Base-by-base conservation (phyloP, 2,797 vertebrate species). In the Petrocephalus sullivani region DNA sequence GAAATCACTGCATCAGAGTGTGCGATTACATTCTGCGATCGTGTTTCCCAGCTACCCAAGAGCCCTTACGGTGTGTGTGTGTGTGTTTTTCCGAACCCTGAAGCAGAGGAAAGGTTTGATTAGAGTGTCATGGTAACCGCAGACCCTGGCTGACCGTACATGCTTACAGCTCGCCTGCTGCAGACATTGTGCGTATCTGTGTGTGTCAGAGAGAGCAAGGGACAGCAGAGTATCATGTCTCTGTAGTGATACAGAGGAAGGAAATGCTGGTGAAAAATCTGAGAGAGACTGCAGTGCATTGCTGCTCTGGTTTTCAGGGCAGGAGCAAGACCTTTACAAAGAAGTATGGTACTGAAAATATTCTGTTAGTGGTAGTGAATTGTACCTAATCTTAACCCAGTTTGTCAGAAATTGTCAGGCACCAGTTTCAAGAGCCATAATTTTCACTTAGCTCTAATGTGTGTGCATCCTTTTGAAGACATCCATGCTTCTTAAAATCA, bases 51-150 rank as follows among this genome's bases (percentile, higher is more conserved):
- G 87, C 37, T 82, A 61, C 87, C 56, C 57, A 54, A 0, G 57
- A 87, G 78, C 87, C 75, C 57, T 41, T 61, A 19, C 28, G 1
- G 12, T 56, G 54, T n/a, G 37, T 60, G 21, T 81, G n/a, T 49
- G 58, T 28, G 23, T 60, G 16, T 86, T 88, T 88, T 84, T 84
- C 56, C 78, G 19, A 60, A 10, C 54, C 19, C 21, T 19, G 57
- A 84, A 51, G 56, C 33, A 88, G 46, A 49, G 41, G 56, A 61
- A 71, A 53, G 8, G 75, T 78, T 16, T 56, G n/a, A 28, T 61
- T 58, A 61, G 54, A 41, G 57, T 84, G 87, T 84, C 78, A 88
- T 88, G 78, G 87, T 60, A 84, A 88, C 87, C n/a, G 10, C 41
- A 28, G 71, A 57, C 33, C 46, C 46, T 88, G 41, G 21, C 14